Percentiles rank a stretch among this genome's conserved stretches.
Conservation (phyloP, 2,888 invertebrate species). For the Rhagonycha fulva region DNA sequence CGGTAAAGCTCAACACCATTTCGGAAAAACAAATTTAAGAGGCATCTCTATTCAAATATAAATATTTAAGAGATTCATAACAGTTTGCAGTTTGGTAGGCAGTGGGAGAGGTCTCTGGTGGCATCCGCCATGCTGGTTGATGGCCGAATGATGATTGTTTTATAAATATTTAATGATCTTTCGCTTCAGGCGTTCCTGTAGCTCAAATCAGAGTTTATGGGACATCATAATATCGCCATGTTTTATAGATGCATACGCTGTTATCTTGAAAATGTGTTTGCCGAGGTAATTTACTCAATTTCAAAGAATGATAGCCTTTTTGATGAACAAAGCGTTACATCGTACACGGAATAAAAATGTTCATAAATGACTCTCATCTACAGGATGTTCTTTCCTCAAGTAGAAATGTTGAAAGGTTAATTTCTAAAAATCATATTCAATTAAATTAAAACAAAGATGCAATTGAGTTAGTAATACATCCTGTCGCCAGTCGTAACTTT, state of each 20-base stretch:
- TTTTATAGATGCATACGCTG: conserved; percentile 55
- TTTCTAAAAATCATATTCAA: too few relatives aligned
- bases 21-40: conserved; percentile 55
- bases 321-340: conserved; percentile 32
- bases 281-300: conserved; percentile 50
- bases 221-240: conserved; percentile 56
- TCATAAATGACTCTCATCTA: background rate
- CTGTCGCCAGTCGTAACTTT: too few relatives aligned
- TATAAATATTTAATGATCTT: conserved; percentile 55
- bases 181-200: conserved; percentile 47
- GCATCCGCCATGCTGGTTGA: conserved; percentile 56
- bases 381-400: background rate
- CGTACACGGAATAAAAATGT: conserved; percentile 15
- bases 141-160: conserved; percentile 59
- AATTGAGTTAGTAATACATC: too few relatives aligned
- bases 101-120: conserved; percentile 46
- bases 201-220: conserved; percentile 58
- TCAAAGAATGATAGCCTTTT: conserved; percentile 47
- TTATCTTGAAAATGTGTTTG: conserved; percentile 46
- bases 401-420: too few relatives aligned
- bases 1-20: conserved; percentile 26
- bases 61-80: conserved; percentile 58
- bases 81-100: conserved; percentile 53
- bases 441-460: too few relatives aligned
- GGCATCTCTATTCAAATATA: conserved; percentile 57